phyloP scores from a whole-genome alignment of 2,888 invertebrate genomes.

The Nomada flava region DNA sequence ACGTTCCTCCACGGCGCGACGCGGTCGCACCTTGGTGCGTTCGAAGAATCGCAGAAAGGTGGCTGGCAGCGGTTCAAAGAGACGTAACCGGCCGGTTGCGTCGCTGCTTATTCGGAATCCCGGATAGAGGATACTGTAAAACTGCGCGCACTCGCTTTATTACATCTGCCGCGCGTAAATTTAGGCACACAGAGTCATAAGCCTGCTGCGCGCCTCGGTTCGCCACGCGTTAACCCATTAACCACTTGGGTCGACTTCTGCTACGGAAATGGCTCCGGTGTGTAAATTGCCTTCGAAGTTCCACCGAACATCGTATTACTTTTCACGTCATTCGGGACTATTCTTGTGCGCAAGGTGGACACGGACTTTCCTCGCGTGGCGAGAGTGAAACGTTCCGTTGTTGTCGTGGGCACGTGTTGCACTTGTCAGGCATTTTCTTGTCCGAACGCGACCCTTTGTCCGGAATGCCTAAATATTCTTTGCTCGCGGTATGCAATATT shows the following conservation, averaged over 20 bases:
- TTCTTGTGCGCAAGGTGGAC: too few relatives aligned
- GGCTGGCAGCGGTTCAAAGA: slow-evolving; percentile 67
- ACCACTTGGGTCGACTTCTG: slow-evolving; percentile 9
- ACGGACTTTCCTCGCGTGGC: too few relatives aligned
- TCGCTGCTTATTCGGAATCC: slow-evolving; percentile 65
- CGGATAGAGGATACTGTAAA: slow-evolving; percentile 63
- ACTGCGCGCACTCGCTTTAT: slow-evolving; percentile 57
- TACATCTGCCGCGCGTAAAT: slow-evolving; percentile 62
- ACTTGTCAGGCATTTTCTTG: neutral
- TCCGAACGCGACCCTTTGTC: too few relatives aligned
- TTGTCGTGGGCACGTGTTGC: too few relatives aligned
- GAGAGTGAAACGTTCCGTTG: neutral
- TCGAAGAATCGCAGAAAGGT: slow-evolving; percentile 57
- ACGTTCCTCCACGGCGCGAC: slow-evolving; percentile 47
- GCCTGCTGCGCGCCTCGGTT: slow-evolving; percentile 20
- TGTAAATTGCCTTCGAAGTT: too few relatives aligned
- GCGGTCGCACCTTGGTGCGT: slow-evolving; percentile 56
- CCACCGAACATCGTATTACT: too few relatives aligned
- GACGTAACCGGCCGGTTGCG: slow-evolving; percentile 48
- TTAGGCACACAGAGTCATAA: slow-evolving; percentile 63
- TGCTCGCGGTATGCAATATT: too few relatives aligned
- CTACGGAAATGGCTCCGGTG: too few relatives aligned
- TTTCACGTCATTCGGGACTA: too few relatives aligned
- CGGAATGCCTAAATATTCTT: neutral
- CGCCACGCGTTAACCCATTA: slow-evolving; percentile 49